Percentiles rank a stretch among this genome's conserved stretches.
Evolutionary conservation across 2,888 invertebrate species (phyloP).

Genomic region (Oscheius sp.): DNA sequence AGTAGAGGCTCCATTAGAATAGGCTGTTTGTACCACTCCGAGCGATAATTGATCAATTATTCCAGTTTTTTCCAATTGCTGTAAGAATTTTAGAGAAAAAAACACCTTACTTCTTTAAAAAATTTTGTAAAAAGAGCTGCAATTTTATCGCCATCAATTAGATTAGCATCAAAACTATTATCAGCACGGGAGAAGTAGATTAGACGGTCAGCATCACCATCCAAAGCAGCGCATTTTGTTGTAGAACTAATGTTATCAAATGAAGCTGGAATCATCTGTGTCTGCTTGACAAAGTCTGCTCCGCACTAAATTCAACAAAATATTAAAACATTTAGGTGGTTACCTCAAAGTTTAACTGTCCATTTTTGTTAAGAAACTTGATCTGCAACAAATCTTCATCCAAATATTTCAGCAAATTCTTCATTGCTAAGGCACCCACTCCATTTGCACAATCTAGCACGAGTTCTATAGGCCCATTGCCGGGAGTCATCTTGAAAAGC

Average conservation of each 20-base stretch:
- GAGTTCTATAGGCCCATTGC: constrained; percentile 32
- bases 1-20: constrained; percentile 96
- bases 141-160: constrained; percentile 95
- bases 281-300: constrained; percentile 93
- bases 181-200: constrained; percentile 80
- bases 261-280: too few species aligned
- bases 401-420: constrained; percentile 33
- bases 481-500: constrained; percentile 16
- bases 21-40: constrained; percentile 95
- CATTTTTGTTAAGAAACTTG: constrained; percentile 80
- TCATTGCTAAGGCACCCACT: constrained; percentile 81
- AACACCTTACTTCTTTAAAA: constrained; percentile 39
- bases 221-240: constrained; percentile 81
- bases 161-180: constrained; percentile 64
- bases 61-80: constrained; percentile 32
- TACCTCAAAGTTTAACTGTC: constrained; percentile 71
- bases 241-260: constrained; percentile 18
- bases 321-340: neutral
- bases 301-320: constrained; percentile 78
- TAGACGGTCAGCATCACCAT: constrained; percentile 95
- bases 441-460: constrained; percentile 94
- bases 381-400: constrained; percentile 46
- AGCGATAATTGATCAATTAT: constrained; percentile 76
- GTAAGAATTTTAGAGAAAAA: neutral
- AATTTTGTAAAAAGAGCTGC: constrained; percentile 79